A percentile compares a stretch with the other conserved stretches of the same genome.
phyloP scores from a whole-genome alignment of 2,797 vertebrate genomes.

The Cynopterus sphinx region DNA sequence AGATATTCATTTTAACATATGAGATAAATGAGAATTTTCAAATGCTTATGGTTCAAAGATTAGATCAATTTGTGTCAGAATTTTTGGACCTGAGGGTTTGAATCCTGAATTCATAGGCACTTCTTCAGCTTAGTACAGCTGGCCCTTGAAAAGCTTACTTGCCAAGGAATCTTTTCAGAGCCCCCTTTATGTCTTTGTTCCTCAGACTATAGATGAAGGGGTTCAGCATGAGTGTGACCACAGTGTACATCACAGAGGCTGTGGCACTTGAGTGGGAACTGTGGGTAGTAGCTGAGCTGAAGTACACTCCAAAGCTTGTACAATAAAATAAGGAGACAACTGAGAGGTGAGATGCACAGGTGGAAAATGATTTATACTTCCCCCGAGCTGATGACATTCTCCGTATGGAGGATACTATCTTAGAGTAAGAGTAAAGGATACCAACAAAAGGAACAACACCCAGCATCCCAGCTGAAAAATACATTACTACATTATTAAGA shows the following conservation, averaged over 20 bases:
- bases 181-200: conserved; percentile 54
- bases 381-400: conserved; percentile 9
- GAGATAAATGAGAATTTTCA: neutral
- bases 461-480: neutral
- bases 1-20: neutral
- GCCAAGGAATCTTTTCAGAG: conserved; percentile 8
- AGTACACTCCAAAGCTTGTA: conserved; percentile 57
- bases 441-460: neutral
- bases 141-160: neutral
- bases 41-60: neutral
- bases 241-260: conserved; percentile 15
- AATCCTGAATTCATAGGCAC: neutral
- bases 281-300: conserved; percentile 48
- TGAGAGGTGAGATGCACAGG: conserved; percentile 11
- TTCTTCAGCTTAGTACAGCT: neutral
- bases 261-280: conserved; percentile 14
- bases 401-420: conserved; percentile 20
- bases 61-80: neutral
- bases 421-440: conserved; percentile 43
- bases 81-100: neutral
- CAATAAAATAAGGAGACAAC: conserved; percentile 68
- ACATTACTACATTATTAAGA: neutral
- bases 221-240: neutral
- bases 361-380: neutral
- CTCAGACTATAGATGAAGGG: neutral